These are phyloP conservation scores for Melanotaenia pygmaea DNA, from an alignment of 2,797 vertebrate species.

Conservation along the genomic window DNA sequence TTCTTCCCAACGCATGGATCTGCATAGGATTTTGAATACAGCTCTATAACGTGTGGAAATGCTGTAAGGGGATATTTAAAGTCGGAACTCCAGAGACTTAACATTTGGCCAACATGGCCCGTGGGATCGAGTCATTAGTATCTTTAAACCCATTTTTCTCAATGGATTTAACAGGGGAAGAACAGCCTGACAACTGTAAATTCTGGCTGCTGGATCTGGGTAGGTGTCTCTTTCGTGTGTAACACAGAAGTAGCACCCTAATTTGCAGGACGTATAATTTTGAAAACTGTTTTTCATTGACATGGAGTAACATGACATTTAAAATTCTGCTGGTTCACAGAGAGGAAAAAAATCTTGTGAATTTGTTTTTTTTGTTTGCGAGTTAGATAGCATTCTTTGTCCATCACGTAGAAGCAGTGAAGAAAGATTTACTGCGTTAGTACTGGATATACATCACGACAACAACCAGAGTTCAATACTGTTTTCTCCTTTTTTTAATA, in stretches of 20 bases:
- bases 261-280: background rate
- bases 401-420: background rate
- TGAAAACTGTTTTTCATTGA: background rate
- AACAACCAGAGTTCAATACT: background rate
- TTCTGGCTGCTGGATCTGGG: conserved; percentile 86
- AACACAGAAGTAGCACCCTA: background rate
- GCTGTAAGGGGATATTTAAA: conserved; percentile 43
- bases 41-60: conserved; percentile 29
- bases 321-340: background rate
- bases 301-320: too few relatives aligned
- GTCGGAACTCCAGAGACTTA: conserved; percentile 15
- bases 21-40: conserved; percentile 3
- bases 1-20: conserved; percentile 7
- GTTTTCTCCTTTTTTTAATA: conserved; percentile 1
- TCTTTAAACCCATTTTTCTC: conserved; percentile 75
- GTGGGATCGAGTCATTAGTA: conserved; percentile 77
- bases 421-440: background rate
- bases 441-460: background rate
- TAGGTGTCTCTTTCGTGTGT: conserved; percentile 59
- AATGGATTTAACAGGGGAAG: conserved; percentile 75
- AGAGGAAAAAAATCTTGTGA: background rate
- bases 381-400: background rate
- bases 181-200: conserved; percentile 81
- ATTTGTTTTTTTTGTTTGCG: background rate
- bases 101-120: conserved; percentile 72